These are phyloP conservation scores for Odontophorus gujanensis DNA, from an alignment of 2,113 vertebrate species.

Conservation along the genomic window DNA sequence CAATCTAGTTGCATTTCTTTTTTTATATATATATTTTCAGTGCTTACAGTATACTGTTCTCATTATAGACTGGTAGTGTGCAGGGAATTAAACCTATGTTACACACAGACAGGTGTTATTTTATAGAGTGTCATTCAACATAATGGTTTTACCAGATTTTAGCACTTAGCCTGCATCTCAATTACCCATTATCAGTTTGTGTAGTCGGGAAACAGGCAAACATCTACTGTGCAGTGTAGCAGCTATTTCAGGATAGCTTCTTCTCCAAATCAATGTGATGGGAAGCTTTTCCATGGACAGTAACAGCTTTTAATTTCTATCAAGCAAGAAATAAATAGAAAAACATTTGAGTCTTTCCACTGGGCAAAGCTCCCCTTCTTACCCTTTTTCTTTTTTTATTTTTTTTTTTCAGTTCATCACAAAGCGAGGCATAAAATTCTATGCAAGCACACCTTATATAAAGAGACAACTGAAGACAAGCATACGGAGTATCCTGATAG, in stretches of 20 bases:
- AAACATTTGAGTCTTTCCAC: neutral
- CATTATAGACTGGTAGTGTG: constrained; percentile 13
- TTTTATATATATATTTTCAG: neutral
- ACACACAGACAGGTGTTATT: constrained; percentile 40
- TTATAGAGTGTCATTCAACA: constrained; percentile 42
- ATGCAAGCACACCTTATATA: neutral
- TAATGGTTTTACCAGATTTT: constrained; percentile 37
- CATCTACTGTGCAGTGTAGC: neutral
- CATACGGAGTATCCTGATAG: neutral
- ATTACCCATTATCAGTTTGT: constrained; percentile 24
- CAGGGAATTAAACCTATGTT: constrained; percentile 26
- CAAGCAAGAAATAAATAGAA: neutral
- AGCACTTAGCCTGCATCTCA: constrained; percentile 38
- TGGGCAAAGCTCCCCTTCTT: neutral
- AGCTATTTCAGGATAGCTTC: constrained; percentile 25
- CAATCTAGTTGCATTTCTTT: neutral
- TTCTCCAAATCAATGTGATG: neutral
- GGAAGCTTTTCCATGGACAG: neutral
- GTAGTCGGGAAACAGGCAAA: constrained; percentile 13
- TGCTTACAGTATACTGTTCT: neutral
- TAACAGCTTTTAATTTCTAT: neutral
- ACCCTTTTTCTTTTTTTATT: neutral
- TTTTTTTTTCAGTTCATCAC: neutral
- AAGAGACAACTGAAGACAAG: neutral
- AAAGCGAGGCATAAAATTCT: neutral